Conservation (phyloP, 2,888 invertebrate species). For the Merodon equestris region DNA sequence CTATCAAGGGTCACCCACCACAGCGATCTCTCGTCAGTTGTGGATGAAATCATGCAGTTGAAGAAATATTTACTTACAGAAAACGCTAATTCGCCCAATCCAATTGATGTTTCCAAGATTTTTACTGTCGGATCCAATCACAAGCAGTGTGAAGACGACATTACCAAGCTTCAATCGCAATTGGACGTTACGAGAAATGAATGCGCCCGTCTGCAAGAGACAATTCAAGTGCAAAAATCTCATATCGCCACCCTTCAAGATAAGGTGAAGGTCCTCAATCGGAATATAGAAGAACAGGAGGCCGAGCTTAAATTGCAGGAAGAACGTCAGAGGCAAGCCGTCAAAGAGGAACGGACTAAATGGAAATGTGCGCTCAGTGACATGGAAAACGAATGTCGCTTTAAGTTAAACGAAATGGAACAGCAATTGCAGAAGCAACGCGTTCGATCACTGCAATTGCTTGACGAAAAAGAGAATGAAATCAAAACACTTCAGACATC, state of each 20-base stretch:
- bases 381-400: conserved; percentile 80
- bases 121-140: conserved; percentile 79
- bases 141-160: conserved; percentile 83
- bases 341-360: conserved; percentile 75
- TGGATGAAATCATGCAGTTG: conserved; percentile 83
- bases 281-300: conserved; percentile 83
- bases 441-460: conserved; percentile 86
- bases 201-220: conserved; percentile 71
- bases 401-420: conserved; percentile 82
- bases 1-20: conserved; percentile 21
- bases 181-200: conserved; percentile 82
- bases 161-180: conserved; percentile 82
- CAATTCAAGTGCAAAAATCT: conserved; percentile 79
- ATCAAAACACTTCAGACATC: conserved; percentile 82
- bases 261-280: conserved; percentile 82
- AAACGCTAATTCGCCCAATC: conserved; percentile 82
- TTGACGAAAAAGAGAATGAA: conserved; percentile 90
- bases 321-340: conserved; percentile 81
- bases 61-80: conserved; percentile 82
- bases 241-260: conserved; percentile 85
- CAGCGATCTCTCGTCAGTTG: conserved; percentile 80
- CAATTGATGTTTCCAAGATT: conserved; percentile 82
- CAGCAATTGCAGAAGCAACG: conserved; percentile 89
- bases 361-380: conserved; percentile 75
- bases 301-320: conserved; percentile 82